These are phyloP conservation scores for Ibidorhyncha struthersii DNA, from an alignment of 2,113 vertebrate genomes.

Conservation along the genomic window DNA sequence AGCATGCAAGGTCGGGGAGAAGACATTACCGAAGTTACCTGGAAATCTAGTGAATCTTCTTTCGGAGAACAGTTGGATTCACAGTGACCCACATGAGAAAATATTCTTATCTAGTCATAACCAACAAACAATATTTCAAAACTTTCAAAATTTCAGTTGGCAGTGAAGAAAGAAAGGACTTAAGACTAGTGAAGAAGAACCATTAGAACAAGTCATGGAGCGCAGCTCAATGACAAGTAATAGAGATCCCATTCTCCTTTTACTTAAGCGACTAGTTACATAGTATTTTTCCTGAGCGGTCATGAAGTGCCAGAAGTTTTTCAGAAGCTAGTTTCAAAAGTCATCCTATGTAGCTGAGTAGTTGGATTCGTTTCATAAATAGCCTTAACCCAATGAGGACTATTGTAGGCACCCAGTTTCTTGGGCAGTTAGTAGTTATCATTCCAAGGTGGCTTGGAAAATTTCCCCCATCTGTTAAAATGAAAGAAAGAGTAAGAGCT, in stretches of 20 bases:
- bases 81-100: background rate
- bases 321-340: background rate
- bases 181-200: background rate
- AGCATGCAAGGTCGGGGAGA: background rate
- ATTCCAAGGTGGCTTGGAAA: background rate
- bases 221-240: background rate
- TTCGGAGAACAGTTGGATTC: background rate
- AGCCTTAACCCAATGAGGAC: background rate
- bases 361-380: background rate
- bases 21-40: background rate
- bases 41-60: background rate
- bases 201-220: background rate
- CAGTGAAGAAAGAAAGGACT: background rate
- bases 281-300: background rate
- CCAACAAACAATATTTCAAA: background rate
- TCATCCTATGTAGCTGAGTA: background rate
- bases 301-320: background rate
- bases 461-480: background rate
- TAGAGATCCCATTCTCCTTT: background rate
- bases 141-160: background rate
- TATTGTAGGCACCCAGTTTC: background rate
- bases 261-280: rapidly evolving
- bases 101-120: background rate
- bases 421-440: background rate
- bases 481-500: background rate